phyloP scores from a whole-genome alignment of 2,797 vertebrate species.

The Etheostoma perlongum region DNA sequence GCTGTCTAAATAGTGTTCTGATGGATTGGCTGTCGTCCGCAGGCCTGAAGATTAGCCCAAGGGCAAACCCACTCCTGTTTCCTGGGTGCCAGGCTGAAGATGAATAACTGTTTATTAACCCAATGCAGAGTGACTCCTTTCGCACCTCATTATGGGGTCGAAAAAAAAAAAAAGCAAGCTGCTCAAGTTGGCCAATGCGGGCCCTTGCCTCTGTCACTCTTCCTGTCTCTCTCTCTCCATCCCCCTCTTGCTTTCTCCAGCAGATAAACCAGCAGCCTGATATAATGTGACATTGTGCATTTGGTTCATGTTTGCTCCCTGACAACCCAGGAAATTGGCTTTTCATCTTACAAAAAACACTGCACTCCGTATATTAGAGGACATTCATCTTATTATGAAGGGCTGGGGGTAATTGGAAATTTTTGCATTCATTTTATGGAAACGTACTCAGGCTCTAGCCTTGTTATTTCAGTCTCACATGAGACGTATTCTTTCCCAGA shows the following conservation, averaged over 20 bases:
- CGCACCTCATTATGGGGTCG: conserved; percentile 68
- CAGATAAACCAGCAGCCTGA: conserved; percentile 75
- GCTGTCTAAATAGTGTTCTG: conserved; percentile 74
- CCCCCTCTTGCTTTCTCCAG: conserved; percentile 38
- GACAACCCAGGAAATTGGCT: conserved; percentile 83
- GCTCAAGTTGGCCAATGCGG: conserved; percentile 40
- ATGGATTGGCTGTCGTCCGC: conserved; percentile 80
- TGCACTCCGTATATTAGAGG: conserved; percentile 64
- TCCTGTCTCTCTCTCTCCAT: conserved; percentile 14
- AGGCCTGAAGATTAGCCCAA: conserved; percentile 81
- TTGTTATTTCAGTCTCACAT: background rate
- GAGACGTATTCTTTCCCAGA: background rate
- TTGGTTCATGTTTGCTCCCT: conserved; percentile 74
- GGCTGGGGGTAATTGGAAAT: conserved; percentile 71
- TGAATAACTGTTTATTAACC: conserved; percentile 85
- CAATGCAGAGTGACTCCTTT: conserved; percentile 75
- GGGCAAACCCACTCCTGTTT: conserved; percentile 79
- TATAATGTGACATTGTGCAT: conserved; percentile 77
- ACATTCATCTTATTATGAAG: conserved; percentile 77
- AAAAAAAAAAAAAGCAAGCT: conserved; percentile 10
- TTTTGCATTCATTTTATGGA: conserved; percentile 60
- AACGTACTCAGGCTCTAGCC: background rate
- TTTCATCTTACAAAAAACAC: conserved; percentile 77
- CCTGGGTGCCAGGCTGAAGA: conserved; percentile 75
- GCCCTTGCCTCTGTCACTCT: conserved; percentile 47